phyloP scores from a whole-genome alignment of 2,888 invertebrate species.

The Eremobia ochroleuca region DNA sequence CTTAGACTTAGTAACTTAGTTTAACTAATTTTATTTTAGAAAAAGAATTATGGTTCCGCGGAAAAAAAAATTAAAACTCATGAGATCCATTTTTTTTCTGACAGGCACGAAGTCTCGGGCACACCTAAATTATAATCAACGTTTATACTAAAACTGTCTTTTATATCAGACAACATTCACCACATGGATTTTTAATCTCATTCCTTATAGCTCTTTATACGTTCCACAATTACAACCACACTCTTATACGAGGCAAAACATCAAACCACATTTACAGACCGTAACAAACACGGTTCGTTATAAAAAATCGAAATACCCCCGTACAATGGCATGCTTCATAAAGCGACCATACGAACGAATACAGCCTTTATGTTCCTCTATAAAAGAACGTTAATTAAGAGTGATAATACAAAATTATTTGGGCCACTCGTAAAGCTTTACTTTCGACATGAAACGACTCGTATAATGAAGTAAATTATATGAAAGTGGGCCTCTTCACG shows the following conservation, averaged over 20 bases:
- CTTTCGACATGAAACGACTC: constrained; percentile 42
- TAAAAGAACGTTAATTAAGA: constrained; percentile 63
- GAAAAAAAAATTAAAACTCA: too few relatives aligned
- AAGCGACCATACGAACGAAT: constrained; percentile 48
- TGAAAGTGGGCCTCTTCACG: constrained; percentile 29
- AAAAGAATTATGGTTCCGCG: too few relatives aligned
- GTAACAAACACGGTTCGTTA: constrained; percentile 48
- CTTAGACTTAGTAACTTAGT: too few relatives aligned
- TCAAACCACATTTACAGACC: constrained; percentile 51
- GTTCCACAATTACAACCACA: constrained; percentile 34
- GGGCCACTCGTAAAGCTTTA: constrained; percentile 41
- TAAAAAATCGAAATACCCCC: constrained; percentile 56
- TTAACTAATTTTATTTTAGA: too few relatives aligned
- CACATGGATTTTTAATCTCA: constrained; percentile 37
- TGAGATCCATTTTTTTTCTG: too few relatives aligned
- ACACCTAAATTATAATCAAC: background rate
- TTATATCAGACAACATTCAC: background rate
- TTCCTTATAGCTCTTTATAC: constrained; percentile 25
- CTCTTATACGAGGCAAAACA: constrained; percentile 23
- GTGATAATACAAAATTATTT: constrained; percentile 60
- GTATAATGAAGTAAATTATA: constrained; percentile 33
- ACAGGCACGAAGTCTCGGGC: too few relatives aligned
- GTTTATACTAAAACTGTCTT: background rate
- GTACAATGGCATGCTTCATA: constrained; percentile 58
- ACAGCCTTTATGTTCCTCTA: constrained; percentile 53